Base-by-base conservation (phyloP, 2,888 invertebrate genomes). In the Uloborus plumipes region DNA sequence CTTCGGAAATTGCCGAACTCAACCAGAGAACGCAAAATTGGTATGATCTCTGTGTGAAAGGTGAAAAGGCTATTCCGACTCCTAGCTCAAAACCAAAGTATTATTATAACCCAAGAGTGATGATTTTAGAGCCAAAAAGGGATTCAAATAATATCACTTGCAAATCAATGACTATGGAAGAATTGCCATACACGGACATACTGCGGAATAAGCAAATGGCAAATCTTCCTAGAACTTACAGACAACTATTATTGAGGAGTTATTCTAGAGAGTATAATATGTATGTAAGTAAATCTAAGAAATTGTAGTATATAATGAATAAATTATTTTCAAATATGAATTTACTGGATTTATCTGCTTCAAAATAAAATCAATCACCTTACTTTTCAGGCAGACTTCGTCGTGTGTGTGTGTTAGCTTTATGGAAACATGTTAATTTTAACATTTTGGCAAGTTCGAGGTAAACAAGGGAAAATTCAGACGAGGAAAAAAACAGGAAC, bases 11-110 rank as follows among this genome's bases (percentile, higher is more conserved):
- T 1, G 66, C 71, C 6, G 58, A 80, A 47, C 66, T 86, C 0
- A 62, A 75, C 0, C 18, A 65, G 2, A 77, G 77, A 58, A 85
- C 79, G 14, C 69, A 81, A n/a, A 67, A 74, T 0, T 86, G 85
- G 85, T 86, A 84, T 26, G 55, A 81, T n/a, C 64, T 84, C 20
- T 86, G 86, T 75, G 85, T 86, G 6, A 71, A 81, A 22, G 75
- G 64, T 6, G 84, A 78, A 26, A 22, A 79, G 16, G 66, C 77
- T 1, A n/a, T 51, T 20, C 20, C 72, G 0, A 81, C 64, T 13
- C 61, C 66, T 3, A n/a, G n/a, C 1, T 47, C 39, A 4, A 76
- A 65, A n/a, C 62, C 76, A 0, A 83, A 72, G 18, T 76, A 83
- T 55, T 82, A 82, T 15, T 55, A 47, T 14, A 83, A 83, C 18